These are phyloP conservation scores for Potamilus streckersoni DNA, from an alignment of 1,140 invertebrate genomes.

Conservation along the genomic window DNA sequence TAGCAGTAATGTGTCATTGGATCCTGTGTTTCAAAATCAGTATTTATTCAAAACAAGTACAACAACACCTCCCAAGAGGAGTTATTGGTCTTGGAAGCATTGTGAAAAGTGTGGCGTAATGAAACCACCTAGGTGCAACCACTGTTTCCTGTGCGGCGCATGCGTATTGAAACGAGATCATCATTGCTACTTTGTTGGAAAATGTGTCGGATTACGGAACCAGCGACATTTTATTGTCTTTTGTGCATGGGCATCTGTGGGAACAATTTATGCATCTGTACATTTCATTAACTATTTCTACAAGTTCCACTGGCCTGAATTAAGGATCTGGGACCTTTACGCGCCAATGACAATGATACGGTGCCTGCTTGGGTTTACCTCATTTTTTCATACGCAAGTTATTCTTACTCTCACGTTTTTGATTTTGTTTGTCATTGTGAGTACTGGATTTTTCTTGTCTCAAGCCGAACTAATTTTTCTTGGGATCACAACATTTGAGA, in stretches of 20 bases:
- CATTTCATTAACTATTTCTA: constrained; percentile 31
- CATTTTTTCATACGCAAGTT: constrained; percentile 4
- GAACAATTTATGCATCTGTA: constrained; percentile 11
- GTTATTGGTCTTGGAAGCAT: constrained; percentile 52
- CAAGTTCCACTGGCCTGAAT: constrained; percentile 19
- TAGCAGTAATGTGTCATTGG: too few species aligned
- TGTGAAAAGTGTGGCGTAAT: constrained; percentile 38
- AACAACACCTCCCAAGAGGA: constrained; percentile 9
- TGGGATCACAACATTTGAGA: constrained; percentile 45
- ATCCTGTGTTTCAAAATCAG: too few species aligned
- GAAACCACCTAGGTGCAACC: constrained; percentile 50
- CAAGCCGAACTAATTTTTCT: constrained; percentile 20
- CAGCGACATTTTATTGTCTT: constrained; percentile 89
- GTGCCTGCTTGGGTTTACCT: constrained; percentile 24
- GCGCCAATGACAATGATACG: constrained; percentile 24
- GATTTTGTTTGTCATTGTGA: constrained; percentile 23
- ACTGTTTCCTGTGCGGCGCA: constrained; percentile 47
- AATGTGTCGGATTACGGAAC: constrained; percentile 90
- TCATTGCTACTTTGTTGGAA: constrained; percentile 92
- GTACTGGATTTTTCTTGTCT: constrained; percentile 19
- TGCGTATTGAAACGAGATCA: constrained; percentile 79
- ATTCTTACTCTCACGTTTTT: constrained; percentile 24
- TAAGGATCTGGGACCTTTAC: constrained; percentile 29
- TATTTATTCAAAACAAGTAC: too few species aligned
- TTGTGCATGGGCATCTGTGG: constrained; percentile 70